Percentiles rank a stretch among this genome's conserved stretches.
phyloP scores from a whole-genome alignment of 1,140 invertebrate genomes.

The Paraescarpia echinospica region DNA sequence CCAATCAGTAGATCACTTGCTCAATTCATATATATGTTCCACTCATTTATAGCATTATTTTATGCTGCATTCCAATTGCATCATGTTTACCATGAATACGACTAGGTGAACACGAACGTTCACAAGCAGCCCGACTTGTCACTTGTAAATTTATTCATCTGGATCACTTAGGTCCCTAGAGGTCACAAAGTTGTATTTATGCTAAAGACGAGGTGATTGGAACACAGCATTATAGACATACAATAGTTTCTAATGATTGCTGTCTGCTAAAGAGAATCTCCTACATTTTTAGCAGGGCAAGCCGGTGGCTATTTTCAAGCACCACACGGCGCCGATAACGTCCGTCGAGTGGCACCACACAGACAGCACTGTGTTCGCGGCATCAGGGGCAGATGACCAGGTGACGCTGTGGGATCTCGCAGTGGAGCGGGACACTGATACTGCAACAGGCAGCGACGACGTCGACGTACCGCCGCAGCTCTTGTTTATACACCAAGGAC shows the following conservation, averaged over 20 bases:
- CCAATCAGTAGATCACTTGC: too few relatives aligned
- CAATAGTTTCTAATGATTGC: not conserved
- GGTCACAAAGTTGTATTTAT: too few relatives aligned
- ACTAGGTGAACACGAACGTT: too few relatives aligned
- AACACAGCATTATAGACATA: too few relatives aligned
- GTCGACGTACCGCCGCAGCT: constrained; percentile 87
- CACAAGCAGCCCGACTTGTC: too few relatives aligned
- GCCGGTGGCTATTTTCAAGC: constrained; percentile 90
- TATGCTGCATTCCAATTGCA: too few relatives aligned
- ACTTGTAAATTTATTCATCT: too few relatives aligned
- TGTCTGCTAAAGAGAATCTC: not conserved
- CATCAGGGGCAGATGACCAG: constrained; percentile 92
- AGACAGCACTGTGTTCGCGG: constrained; percentile 90
- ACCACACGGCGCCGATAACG: constrained; percentile 87
- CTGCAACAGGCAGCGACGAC: constrained; percentile 50
- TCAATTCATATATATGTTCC: too few relatives aligned
- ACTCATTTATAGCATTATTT: too few relatives aligned
- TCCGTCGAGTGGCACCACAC: constrained; percentile 96
- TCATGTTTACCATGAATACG: too few relatives aligned
- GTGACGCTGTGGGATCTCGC: constrained; percentile 97
- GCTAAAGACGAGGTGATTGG: too few relatives aligned
- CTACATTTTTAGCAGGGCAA: constrained; percentile 59
- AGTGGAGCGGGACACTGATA: constrained; percentile 74
- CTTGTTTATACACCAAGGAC: constrained; percentile 97
- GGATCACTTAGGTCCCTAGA: too few relatives aligned